Conservation (phyloP, 1,140 invertebrate genomes). For the Neoseiulus cucumeris region DNA sequence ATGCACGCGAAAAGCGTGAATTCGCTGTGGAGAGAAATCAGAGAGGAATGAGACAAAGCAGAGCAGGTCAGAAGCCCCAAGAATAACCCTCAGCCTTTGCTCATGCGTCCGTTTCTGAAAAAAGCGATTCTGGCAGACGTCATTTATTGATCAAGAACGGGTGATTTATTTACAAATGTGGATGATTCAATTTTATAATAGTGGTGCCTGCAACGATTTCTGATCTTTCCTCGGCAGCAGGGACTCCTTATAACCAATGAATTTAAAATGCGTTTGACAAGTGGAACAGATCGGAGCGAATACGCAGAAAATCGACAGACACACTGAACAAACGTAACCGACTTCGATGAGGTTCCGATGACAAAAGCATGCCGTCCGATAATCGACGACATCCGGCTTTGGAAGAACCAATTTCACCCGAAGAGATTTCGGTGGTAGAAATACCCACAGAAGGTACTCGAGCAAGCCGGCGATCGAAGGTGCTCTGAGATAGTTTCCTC, state of each 20-base stretch:
- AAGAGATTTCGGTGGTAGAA: conserved; percentile 57
- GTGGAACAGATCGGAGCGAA: conserved; percentile 93
- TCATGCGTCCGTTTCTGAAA: too few relatives aligned
- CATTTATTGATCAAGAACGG: too few relatives aligned
- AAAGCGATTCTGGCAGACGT: too few relatives aligned
- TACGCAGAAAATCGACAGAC: conserved; percentile 89
- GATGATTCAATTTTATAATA: background rate
- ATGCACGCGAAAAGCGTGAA: too few relatives aligned
- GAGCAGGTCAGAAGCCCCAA: too few relatives aligned
- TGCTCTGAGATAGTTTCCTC: conserved; percentile 50
- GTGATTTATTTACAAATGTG: too few relatives aligned
- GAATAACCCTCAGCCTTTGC: too few relatives aligned
- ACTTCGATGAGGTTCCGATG: conserved; percentile 87
- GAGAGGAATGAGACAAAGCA: too few relatives aligned
- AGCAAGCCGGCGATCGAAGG: conserved; percentile 38
- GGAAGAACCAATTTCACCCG: conserved; percentile 66
- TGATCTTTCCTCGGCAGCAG: background rate
- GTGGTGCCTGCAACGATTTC: background rate
- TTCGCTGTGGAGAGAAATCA: too few relatives aligned
- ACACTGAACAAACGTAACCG: conserved; percentile 92
- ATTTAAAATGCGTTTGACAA: conserved; percentile 39
- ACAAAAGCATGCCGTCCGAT: conserved; percentile 90
- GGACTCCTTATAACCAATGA: background rate
- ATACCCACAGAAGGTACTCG: conserved; percentile 89
- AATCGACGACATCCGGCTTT: conserved; percentile 73